Evolutionary conservation across 2,888 invertebrate species (phyloP), one percentile per base, ranked within the genome.

Genomic region (Dichetophora obliterata): DNA sequence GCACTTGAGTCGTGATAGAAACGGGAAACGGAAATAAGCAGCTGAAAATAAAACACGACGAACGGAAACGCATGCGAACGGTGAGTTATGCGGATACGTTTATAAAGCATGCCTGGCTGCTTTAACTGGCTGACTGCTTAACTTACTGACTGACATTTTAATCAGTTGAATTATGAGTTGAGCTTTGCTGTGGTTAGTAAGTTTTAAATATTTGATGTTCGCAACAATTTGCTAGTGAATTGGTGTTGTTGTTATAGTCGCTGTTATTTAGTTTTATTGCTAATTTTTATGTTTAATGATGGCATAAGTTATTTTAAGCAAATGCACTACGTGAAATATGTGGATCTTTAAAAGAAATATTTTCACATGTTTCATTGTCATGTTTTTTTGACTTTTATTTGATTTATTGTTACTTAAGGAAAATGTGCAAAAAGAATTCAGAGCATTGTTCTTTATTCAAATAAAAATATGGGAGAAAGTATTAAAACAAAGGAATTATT

Each of bases 91-190:
- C 14, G 11, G n/a, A n/a, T n/a, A n/a, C n/a, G n/a, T n/a, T n/a
- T n/a, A n/a, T 31, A 31, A 37, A 14, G 48, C 11, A 24, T 43
- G 19, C 48, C 43, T 63, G 16, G 0, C 22, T 16, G 22, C 34
- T 34, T 63, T 63, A 11, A 16, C 63, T 31, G 34, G 3, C 19
- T 37, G 43, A 11, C 43, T 43, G 43, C 11, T 16, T 50, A 22
- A 75, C 54, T 65, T 48, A 31, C 71, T 57, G 71, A 22, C 57
- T 34, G 66, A 75, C 75, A 61, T 77, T 77, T 76, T 78, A 78
- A 75, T 71, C 72, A 77, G 77, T 75, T 80, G 63, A 78, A 75
- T 77, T 77, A 78, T 75, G 71, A 48, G 11, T 11, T 11, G 8
- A 43, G n/a, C 63, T 31, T 19, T 65, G 14, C 19, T 57, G 19